These are phyloP conservation scores for Carassius auratus DNA, from an alignment of 2,113 vertebrate genomes.

Conservation along the genomic window DNA sequence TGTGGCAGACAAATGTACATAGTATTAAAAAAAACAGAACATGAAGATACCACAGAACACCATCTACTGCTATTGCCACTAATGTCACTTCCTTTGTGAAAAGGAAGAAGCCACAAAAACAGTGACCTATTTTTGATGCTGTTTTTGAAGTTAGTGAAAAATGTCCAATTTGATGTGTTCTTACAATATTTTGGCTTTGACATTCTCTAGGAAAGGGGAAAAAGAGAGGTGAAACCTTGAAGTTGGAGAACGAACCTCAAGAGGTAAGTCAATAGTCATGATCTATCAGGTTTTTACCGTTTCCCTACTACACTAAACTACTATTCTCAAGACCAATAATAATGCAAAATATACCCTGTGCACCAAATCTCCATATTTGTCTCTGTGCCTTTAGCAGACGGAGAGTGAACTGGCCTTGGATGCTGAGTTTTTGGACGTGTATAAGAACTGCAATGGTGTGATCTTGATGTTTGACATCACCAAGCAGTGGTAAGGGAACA, in stretches of 20 bases:
- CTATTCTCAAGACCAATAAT: background rate
- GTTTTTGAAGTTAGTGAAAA: conserved; percentile 1
- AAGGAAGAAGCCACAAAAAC: background rate
- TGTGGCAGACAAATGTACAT: background rate
- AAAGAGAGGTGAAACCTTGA: conserved; percentile 89
- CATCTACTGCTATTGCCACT: conserved; percentile 25
- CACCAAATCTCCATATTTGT: background rate
- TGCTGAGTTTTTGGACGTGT: conserved; percentile 96
- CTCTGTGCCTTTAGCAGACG: conserved; percentile 70
- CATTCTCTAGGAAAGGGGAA: conserved; percentile 89
- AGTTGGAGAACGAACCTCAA: conserved; percentile 95
- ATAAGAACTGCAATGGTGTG: conserved; percentile 96
- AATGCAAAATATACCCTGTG: background rate
- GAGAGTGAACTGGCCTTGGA: conserved; percentile 93
- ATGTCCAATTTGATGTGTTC: background rate
- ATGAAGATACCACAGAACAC: background rate
- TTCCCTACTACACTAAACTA: background rate
- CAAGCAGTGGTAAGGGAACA: conserved; percentile 90
- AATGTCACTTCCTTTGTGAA: conserved; percentile 51
- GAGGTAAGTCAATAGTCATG: conserved; percentile 79
- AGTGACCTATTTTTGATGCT: background rate
- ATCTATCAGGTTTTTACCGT: conserved; percentile 4
- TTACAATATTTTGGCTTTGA: conserved; percentile 9
- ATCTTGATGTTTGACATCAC: conserved; percentile 99
- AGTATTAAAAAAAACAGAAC: background rate